These are phyloP conservation scores for Brachionichthys hirsutus DNA, from an alignment of 2,113 vertebrate species.

Conservation along the genomic window DNA sequence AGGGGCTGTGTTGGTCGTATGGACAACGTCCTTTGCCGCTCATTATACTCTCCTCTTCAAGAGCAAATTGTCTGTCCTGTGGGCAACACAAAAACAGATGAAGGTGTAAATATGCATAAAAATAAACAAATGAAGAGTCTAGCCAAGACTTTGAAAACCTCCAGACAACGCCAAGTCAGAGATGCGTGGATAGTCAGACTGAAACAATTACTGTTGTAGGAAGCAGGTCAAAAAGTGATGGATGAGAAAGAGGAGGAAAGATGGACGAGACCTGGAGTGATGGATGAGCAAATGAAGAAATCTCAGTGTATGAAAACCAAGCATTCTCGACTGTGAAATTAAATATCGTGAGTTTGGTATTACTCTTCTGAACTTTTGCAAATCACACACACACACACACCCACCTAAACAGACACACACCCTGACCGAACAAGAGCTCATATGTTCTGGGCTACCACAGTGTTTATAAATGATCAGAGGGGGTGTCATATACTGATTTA, in stretches of 20 bases:
- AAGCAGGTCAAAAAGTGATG: conserved; percentile 40
- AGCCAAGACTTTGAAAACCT: conserved; percentile 5
- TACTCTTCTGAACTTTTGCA: conserved; percentile 21
- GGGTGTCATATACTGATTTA: conserved; percentile 58
- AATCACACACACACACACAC: conserved; percentile 14
- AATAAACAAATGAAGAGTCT: not conserved
- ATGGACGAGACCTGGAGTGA: conserved; percentile 51
- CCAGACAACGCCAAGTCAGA: conserved; percentile 8
- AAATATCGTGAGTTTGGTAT: conserved; percentile 15
- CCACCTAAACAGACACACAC: conserved; percentile 26
- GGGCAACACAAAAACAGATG: conserved; percentile 19
- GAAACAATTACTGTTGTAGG: not conserved
- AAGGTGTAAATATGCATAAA: not conserved
- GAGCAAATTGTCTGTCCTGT: conserved; percentile 82
- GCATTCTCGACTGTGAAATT: conserved; percentile 9
- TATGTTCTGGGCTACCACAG: conserved; percentile 13
- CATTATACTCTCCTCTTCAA: conserved; percentile 84
- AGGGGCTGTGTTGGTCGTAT: conserved; percentile 88
- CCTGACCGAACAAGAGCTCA: conserved; percentile 25
- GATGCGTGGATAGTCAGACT: not conserved
- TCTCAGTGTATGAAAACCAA: conserved; percentile 28
- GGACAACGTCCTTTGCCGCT: conserved; percentile 91
- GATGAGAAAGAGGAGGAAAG: conserved; percentile 34
- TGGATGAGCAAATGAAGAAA: conserved; percentile 45
- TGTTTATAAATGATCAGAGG: conserved; percentile 43